Evolutionary conservation across 1,140 invertebrate species (phyloP).

Genomic region (Battus philenor): DNA sequence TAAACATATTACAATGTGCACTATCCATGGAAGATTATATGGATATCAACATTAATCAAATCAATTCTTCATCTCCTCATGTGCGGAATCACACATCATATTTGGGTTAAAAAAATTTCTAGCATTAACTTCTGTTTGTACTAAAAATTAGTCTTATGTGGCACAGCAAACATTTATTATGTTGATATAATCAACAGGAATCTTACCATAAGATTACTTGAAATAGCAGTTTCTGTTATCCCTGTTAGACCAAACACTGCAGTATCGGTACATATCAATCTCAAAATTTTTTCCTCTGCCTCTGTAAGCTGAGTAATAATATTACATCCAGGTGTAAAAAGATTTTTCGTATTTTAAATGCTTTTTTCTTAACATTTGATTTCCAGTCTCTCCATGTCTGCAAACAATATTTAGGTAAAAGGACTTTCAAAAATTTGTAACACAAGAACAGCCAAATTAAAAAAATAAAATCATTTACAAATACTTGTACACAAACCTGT

Average conservation of each 20-base stretch:
- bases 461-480: constrained; percentile 6
- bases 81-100: too few species aligned
- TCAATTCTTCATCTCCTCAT: too few species aligned
- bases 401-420: too few species aligned
- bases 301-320: constrained; percentile 36
- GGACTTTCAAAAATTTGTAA: too few species aligned
- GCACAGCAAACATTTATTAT: too few species aligned
- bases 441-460: too few species aligned
- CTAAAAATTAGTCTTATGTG: too few species aligned
- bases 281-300: constrained; percentile 41
- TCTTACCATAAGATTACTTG: constrained; percentile 31
- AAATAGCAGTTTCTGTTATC: constrained; percentile 33
- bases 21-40: too few species aligned
- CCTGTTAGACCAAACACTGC: constrained; percentile 37
- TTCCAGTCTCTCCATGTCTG: constrained; percentile 51
- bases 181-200: too few species aligned
- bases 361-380: constrained; percentile 49
- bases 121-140: not conserved
- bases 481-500: constrained; percentile 25
- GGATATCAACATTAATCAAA: too few species aligned
- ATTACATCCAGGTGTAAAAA: constrained; percentile 36
- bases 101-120: too few species aligned
- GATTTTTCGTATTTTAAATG: constrained; percentile 42
- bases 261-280: constrained; percentile 39
- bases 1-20: too few species aligned